phyloP scores from a whole-genome alignment of 2,797 vertebrate genomes.

The Onychomys torridus region DNA sequence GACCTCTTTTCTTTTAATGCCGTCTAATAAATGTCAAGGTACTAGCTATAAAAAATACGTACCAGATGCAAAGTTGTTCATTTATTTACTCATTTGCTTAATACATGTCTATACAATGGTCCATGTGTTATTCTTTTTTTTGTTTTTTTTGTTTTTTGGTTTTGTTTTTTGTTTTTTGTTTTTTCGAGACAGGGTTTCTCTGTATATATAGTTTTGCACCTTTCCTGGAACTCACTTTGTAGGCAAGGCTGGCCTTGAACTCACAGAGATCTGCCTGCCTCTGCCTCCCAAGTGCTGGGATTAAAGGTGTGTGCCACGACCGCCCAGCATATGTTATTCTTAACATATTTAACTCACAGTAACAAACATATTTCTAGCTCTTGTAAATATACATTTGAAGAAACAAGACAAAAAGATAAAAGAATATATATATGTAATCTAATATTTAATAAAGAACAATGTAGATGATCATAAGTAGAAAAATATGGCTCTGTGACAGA shows the following conservation, averaged over 20 bases:
- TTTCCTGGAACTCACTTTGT: no score
- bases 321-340: background rate
- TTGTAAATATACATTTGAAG: background rate
- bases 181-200: no score
- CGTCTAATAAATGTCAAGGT: background rate
- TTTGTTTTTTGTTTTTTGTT: no score
- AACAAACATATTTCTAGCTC: background rate
- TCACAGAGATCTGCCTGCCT: no score
- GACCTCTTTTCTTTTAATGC: background rate
- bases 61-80: background rate
- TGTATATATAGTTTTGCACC: no score
- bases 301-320: no score
- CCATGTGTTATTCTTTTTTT: background rate
- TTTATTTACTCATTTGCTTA: conserved; percentile 5
- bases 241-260: no score
- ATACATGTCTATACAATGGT: background rate
- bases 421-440: background rate
- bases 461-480: background rate
- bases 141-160: no score
- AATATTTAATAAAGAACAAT: background rate
- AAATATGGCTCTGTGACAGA: background rate
- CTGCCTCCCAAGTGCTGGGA: no score
- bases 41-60: background rate
- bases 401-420: background rate
- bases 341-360: background rate